Conservation (phyloP, 2,888 invertebrate species). For the Tetropium fuscum region DNA sequence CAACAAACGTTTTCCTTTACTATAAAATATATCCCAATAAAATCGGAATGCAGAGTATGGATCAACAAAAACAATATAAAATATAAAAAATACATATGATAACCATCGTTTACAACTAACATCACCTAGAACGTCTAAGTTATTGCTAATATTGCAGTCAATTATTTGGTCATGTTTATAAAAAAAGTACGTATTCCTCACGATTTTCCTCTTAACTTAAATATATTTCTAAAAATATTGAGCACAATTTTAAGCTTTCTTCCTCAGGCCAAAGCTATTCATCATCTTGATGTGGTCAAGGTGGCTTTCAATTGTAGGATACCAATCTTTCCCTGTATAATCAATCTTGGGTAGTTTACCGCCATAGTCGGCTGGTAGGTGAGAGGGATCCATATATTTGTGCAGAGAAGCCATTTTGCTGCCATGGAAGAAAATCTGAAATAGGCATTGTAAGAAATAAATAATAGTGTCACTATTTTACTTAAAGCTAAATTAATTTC, state of each 20-base stretch:
- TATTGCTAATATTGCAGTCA: neutral
- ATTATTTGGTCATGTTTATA: neutral
- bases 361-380: constrained; percentile 82
- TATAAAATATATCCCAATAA: neutral
- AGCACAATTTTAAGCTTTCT: constrained; percentile 50
- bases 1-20: neutral
- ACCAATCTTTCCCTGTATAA: constrained; percentile 85
- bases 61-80: neutral
- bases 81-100: too few species aligned
- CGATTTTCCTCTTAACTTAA: neutral
- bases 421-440: constrained; percentile 87
- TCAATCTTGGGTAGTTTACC: constrained; percentile 80
- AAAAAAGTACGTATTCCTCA: constrained; percentile 10
- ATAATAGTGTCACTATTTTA: neutral
- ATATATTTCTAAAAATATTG: constrained; percentile 47
- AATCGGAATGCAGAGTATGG: constrained; percentile 6
- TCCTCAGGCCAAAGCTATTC: constrained; percentile 76
- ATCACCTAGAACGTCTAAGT: neutral
- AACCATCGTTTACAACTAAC: neutral
- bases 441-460: constrained; percentile 28
- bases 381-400: constrained; percentile 75
- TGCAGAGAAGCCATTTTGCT: constrained; percentile 82
- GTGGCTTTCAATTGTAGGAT: constrained; percentile 74
- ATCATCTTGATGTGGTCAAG: constrained; percentile 76
- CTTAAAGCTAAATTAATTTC: neutral